A percentile compares a stretch with the other conserved stretches of the same genome.
Evolutionary conservation across 2,888 invertebrate genomes (phyloP).

Genomic region (Bembecia ichneumoniformis): DNA sequence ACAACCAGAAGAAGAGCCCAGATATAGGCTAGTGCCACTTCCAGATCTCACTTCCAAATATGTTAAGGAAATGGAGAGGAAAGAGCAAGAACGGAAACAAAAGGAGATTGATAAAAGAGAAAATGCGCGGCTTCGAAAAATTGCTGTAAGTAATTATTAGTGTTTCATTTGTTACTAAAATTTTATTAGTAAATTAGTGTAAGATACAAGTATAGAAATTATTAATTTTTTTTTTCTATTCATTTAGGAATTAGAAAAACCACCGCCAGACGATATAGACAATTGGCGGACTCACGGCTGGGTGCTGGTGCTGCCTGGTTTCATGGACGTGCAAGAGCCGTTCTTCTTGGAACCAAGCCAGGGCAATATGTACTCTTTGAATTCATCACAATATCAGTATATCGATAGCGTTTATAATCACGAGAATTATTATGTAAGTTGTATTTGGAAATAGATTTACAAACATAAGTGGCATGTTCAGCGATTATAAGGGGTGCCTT

Average conservation of each 20-base stretch:
- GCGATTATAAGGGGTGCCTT: no score
- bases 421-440: constrained; percentile 83
- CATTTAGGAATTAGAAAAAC: constrained; percentile 74
- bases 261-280: constrained; percentile 76
- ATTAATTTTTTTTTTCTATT: neutral
- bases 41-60: constrained; percentile 59
- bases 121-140: constrained; percentile 29
- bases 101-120: constrained; percentile 38
- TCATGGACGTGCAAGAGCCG: constrained; percentile 72
- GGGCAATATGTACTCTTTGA: constrained; percentile 75
- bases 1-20: constrained; percentile 37
- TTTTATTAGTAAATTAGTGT: no score
- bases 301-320: constrained; percentile 79
- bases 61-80: constrained; percentile 34
- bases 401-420: constrained; percentile 91
- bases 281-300: constrained; percentile 86
- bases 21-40: constrained; percentile 52
- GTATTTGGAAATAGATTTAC: neutral
- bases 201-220: neutral
- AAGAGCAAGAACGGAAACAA: constrained; percentile 28
- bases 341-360: constrained; percentile 90
- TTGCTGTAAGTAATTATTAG: constrained; percentile 30
- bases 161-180: no score
- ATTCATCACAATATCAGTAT: constrained; percentile 76
- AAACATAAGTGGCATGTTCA: no score